These are phyloP conservation scores for Danaus melanippus DNA, from an alignment of 1,140 invertebrate genomes.

Conservation along the genomic window DNA sequence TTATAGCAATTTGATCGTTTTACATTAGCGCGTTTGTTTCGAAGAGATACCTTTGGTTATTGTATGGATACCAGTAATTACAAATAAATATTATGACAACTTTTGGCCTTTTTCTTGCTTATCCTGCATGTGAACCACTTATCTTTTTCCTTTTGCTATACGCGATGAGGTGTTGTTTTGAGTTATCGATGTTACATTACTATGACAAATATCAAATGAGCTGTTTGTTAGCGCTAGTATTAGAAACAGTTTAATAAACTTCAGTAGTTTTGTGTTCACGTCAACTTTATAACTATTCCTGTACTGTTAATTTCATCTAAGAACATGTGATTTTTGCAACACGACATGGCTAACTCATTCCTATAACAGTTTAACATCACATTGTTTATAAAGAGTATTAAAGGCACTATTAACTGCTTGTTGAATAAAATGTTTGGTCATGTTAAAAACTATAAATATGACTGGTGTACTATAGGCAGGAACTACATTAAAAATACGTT, in stretches of 20 bases:
- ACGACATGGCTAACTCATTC: too few relatives aligned
- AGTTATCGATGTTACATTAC: background rate
- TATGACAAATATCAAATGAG: background rate
- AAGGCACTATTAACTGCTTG: too few relatives aligned
- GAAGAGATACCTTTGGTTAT: slow-evolving; percentile 38
- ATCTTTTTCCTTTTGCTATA: slow-evolving; percentile 24
- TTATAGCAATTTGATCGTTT: slow-evolving; percentile 34
- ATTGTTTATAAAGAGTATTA: too few relatives aligned
- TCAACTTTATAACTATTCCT: too few relatives aligned
- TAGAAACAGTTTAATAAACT: background rate
- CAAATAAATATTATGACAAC: slow-evolving; percentile 57
- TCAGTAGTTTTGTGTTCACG: too few relatives aligned
- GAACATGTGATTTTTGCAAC: too few relatives aligned
- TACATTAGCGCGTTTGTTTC: slow-evolving; percentile 35
- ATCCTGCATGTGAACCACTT: slow-evolving; percentile 51
- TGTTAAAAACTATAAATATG: too few relatives aligned
- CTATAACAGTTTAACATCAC: too few relatives aligned
- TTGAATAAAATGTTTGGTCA: too few relatives aligned
- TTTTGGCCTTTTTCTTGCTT: slow-evolving; percentile 61
- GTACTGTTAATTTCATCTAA: too few relatives aligned
- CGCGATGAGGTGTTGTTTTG: slow-evolving; percentile 9
- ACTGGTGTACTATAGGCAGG: too few relatives aligned
- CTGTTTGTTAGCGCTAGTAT: background rate
- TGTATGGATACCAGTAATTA: slow-evolving; percentile 56
- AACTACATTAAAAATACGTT: too few relatives aligned